phyloP scores from a whole-genome alignment of 1,140 invertebrate genomes.

The Calephelis nemesis region DNA sequence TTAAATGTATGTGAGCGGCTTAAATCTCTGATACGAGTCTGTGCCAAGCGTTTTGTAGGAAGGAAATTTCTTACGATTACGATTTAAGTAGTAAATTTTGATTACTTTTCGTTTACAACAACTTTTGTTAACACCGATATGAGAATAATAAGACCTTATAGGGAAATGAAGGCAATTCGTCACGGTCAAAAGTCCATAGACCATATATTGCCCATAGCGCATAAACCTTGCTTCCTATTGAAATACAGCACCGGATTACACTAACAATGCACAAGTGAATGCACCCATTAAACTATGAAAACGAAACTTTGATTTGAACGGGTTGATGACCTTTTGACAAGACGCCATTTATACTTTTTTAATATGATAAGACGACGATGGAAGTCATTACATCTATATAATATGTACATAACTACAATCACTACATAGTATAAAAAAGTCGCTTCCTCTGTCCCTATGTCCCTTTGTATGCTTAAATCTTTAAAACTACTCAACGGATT shows the following conservation, averaged over 20 bases:
- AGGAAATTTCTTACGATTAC: background rate
- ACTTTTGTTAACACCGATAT: background rate
- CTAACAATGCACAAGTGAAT: constrained; percentile 62
- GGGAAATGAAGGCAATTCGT: constrained; percentile 35
- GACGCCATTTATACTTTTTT: constrained; percentile 20
- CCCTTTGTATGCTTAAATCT: too few relatives aligned
- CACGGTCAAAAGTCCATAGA: constrained; percentile 31
- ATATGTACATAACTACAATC: too few relatives aligned
- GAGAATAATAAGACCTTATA: constrained; percentile 8
- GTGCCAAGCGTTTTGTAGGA: background rate
- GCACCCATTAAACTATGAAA: constrained; percentile 66
- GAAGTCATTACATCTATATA: too few relatives aligned
- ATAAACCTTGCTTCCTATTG: constrained; percentile 60
- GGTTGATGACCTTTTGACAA: constrained; percentile 55
- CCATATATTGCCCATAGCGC: constrained; percentile 44
- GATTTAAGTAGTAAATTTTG: too few relatives aligned
- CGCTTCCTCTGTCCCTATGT: too few relatives aligned
- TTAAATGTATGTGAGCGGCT: too few relatives aligned
- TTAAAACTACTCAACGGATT: too few relatives aligned
- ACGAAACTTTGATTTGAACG: constrained; percentile 50
- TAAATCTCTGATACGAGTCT: background rate
- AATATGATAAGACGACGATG: background rate
- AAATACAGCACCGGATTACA: constrained; percentile 55
- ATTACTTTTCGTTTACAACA: background rate
- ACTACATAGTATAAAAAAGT: too few relatives aligned